phyloP scores from a whole-genome alignment of 64 coral and sea anemone species.

The Porites lutea region DNA sequence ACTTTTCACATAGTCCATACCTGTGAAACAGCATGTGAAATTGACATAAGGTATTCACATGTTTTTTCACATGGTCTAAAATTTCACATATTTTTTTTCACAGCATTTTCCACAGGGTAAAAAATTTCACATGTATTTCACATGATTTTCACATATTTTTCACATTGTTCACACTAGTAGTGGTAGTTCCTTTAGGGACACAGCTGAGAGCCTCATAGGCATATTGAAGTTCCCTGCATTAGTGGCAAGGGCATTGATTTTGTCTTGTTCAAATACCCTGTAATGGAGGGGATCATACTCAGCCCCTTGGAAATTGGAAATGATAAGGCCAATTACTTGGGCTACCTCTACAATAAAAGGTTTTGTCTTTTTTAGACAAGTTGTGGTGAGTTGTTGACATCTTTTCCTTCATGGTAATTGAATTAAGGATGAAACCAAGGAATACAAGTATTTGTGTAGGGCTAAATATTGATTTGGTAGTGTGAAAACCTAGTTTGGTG shows the following conservation, averaged over 20 bases:
- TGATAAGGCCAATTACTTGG: conserved; percentile 39
- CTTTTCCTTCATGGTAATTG: conserved; percentile 36
- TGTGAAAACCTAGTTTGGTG: conserved; percentile 48
- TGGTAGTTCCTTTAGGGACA: conserved; percentile 31
- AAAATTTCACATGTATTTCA: too few relatives aligned
- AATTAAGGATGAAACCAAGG: conserved; percentile 46
- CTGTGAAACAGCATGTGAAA: too few relatives aligned
- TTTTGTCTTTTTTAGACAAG: background rate
- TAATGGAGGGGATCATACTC: conserved; percentile 47
- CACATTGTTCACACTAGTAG: too few relatives aligned
- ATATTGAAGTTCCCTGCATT: conserved; percentile 42
- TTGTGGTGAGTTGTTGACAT: background rate
- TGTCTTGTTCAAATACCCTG: background rate
- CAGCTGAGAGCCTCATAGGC: conserved; percentile 20
- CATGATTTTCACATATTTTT: too few relatives aligned
- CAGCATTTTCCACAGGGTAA: too few relatives aligned
- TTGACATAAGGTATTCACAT: too few relatives aligned
- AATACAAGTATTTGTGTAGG: conserved; percentile 21
- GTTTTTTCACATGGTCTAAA: too few relatives aligned
- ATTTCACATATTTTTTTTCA: too few relatives aligned
- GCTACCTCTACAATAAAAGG: conserved; percentile 38
- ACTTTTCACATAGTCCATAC: too few relatives aligned
- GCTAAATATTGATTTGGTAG: conserved; percentile 32
- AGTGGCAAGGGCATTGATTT: conserved; percentile 34
- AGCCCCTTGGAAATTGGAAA: conserved; percentile 33